A percentile compares a stretch with the other conserved stretches of the same genome.
Conservation (phyloP, 2,888 invertebrate genomes). For the Drosophila rellima region DNA sequence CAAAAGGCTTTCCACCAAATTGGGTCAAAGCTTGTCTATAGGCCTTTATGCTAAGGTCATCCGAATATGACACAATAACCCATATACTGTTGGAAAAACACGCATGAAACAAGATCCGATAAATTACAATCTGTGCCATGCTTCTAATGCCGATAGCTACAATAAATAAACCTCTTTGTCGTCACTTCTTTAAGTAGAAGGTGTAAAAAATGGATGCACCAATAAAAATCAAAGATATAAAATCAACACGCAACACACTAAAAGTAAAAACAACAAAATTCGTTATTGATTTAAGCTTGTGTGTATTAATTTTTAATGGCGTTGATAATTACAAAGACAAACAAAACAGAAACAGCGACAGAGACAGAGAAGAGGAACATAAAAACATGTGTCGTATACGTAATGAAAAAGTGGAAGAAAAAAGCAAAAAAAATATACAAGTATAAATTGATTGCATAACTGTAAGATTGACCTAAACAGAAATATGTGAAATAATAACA, state of each 20-base stretch:
- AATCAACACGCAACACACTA: conserved; percentile 36
- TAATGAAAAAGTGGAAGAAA: conserved; percentile 34
- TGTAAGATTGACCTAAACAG: conserved; percentile 48
- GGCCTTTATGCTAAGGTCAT: conserved; percentile 38
- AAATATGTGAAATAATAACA: conserved; percentile 43
- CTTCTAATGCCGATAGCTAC: conserved; percentile 29
- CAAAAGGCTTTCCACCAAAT: conserved; percentile 34
- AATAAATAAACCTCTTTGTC: conserved; percentile 47
- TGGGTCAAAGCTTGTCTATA: conserved; percentile 35
- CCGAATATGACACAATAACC: conserved; percentile 35
- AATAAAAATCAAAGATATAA: conserved; percentile 62
- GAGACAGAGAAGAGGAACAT: conserved; percentile 25
- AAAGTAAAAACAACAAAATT: conserved; percentile 39
- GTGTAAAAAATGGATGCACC: conserved; percentile 52
- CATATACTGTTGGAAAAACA: conserved; percentile 1
- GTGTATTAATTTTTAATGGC: conserved; percentile 57
- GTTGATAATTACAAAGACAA: conserved; percentile 64
- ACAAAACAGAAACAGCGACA: conserved; percentile 22
- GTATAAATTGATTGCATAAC: conserved; percentile 53
- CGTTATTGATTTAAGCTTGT: conserved; percentile 57
- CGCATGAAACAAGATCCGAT: conserved; percentile 42
- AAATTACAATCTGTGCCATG: conserved; percentile 53
- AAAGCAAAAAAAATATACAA: conserved; percentile 14
- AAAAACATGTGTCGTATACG: conserved; percentile 35
- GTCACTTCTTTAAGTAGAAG: conserved; percentile 27